A percentile compares a stretch with the other conserved stretches of the same genome.
These are phyloP conservation scores for Sarcophaga subvicina DNA, from an alignment of 2,888 invertebrate genomes.

Conservation along the genomic window DNA sequence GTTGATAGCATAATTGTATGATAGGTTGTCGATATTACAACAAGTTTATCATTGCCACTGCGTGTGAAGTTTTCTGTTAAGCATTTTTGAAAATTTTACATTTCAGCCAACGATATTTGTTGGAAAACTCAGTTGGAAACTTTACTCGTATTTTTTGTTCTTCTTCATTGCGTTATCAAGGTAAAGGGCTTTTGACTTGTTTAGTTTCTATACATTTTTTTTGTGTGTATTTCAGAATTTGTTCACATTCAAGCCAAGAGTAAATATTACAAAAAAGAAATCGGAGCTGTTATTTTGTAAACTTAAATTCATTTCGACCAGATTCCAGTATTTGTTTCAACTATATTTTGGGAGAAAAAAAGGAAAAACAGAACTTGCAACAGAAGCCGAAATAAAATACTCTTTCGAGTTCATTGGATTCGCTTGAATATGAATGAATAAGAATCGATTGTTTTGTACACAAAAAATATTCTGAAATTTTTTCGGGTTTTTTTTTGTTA, in stretches of 20 bases:
- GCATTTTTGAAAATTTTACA: not conserved
- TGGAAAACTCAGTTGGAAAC: constrained; percentile 17
- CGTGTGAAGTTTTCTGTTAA: too few species aligned
- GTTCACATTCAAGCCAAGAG: constrained; percentile 3
- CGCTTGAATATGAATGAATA: constrained; percentile 30
- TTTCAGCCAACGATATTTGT: not conserved
- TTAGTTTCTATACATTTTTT: not conserved
- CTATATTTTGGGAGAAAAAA: constrained; percentile 11
- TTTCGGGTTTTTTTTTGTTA: constrained; percentile 7
- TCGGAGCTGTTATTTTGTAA: not conserved
- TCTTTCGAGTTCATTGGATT: constrained; percentile 48
- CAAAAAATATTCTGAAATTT: constrained; percentile 31
- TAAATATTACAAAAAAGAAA: constrained; percentile 34
- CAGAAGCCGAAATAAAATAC: not conserved
- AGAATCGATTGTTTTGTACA: constrained; percentile 55
- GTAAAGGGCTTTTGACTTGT: constrained; percentile 40
- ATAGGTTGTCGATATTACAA: too few species aligned
- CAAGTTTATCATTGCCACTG: too few species aligned
- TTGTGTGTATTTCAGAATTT: not conserved
- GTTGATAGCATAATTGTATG: too few species aligned
- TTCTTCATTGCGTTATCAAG: constrained; percentile 32
- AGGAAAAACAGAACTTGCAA: not conserved
- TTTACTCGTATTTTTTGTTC: constrained; percentile 12
- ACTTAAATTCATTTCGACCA: not conserved
- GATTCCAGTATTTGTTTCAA: constrained; percentile 17